Evolutionary conservation across 1,140 invertebrate genomes (phyloP), one percentile per base, ranked within the genome.

Genomic region (Tetramorium simillimum): DNA sequence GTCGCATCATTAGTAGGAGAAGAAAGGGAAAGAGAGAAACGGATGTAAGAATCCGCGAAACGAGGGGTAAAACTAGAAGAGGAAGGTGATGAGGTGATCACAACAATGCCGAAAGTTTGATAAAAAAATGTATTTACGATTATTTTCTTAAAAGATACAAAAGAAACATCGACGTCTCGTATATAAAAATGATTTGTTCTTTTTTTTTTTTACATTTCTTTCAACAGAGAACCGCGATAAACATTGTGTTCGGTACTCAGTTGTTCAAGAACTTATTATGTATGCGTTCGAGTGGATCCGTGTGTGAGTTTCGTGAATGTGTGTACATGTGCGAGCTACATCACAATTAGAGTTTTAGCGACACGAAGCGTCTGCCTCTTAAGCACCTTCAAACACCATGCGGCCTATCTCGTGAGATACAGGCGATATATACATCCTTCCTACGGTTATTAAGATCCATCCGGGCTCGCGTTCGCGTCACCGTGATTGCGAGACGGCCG

Each of bases 101-200:
- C 43, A 81, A 56, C 43, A 56, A 49, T 73, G 10, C 9, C n/a
- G 24, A 14, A 72, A 33, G 40, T 82, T 82, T 80, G 62, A 84
- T 84, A 84, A 84, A 81, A 49, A 62, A 73, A 78, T 90, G 76
- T 90, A 87, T 88, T 88, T 91, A 86, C 76, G 49, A 90, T 88
- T 77, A 88, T 75, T 89, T 85, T 87, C 77, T 80, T 82, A 88
- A 77, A 53, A 86, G 78, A 91, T 78, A 69, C 80, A 73, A 62
- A 84, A 73, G 24, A 84, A 60, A 80, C 72, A 89, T 85, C 69
- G 76, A 81, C 69, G 69, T 76, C 62, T 85, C 60, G 53, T 58
- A 75, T 75, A 63, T 87, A 56, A 67, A 82, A 73, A 33, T 43
- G 5, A 56, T 84, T 60, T 9, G 14, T 56, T 51, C 49, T 33